These are phyloP conservation scores for Haemorhous mexicanus DNA, from an alignment of 2,113 vertebrate genomes.

Conservation along the genomic window DNA sequence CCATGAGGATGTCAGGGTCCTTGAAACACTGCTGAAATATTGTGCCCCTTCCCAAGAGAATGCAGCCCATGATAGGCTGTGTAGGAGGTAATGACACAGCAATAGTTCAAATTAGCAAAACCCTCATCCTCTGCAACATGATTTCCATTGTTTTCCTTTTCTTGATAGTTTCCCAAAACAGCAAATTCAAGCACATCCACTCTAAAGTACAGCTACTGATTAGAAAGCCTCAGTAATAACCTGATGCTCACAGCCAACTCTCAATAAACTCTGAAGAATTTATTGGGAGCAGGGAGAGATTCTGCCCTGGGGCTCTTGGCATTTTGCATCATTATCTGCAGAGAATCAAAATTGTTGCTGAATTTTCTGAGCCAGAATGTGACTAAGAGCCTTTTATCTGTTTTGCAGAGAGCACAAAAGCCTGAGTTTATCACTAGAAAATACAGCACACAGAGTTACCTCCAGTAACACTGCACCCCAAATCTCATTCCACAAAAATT, in stretches of 20 bases:
- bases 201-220: not conserved
- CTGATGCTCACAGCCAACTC: not conserved
- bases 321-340: not conserved
- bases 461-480: not conserved
- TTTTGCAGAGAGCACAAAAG: not conserved
- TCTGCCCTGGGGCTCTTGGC: not conserved
- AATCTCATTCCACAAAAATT: not conserved
- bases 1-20: not conserved
- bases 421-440: not conserved
- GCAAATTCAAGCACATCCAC: not conserved
- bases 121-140: not conserved
- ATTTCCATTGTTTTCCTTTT: not conserved
- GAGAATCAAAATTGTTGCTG: not conserved
- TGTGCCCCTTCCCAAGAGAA: not conserved
- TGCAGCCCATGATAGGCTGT: not conserved
- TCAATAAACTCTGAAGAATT: not conserved
- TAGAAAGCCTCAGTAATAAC: not conserved
- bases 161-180: not conserved
- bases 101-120: not conserved
- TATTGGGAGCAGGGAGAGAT: not conserved
- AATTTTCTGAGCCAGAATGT: not conserved
- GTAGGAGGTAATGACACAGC: not conserved
- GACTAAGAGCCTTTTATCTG: not conserved
- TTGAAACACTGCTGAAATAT: not conserved
- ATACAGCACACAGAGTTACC: accelerated